Base-by-base conservation (phyloP, 2,888 invertebrate species). In the Physocephala rufipes region DNA sequence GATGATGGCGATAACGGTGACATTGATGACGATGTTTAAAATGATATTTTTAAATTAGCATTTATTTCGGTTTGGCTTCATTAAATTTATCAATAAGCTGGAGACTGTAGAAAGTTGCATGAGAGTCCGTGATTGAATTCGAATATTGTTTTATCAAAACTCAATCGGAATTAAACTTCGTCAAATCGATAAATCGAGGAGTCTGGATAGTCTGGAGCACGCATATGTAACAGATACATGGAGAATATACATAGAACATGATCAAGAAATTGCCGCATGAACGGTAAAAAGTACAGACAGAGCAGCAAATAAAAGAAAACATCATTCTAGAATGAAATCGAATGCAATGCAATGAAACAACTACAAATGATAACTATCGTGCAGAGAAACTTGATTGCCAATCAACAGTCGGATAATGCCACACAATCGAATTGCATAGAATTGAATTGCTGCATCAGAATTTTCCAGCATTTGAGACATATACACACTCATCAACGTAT, bases 361-460 rank as follows among this genome's bases (percentile, higher is more conserved):
- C 43, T n/a, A 30, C n/a, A 21, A 21, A 53, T 19, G 0, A 21
- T 13, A 21, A 53, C 21, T 1, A 26, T 0, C 26, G 2, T 5
- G 28, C 28, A 28, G 58, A 26, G 9, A 7, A 24, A 58, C 28
- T 58, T 58, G 58, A 58, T 58, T 58, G 58, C 53, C 53, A 21
- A 19, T 2, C 12, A 55, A 21, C 58, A 26, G 24, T 9, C 36
- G 36, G 9, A 36, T 36, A 36, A 36, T 24, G 58, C 58, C 24
- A 28, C 24, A 58, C 1, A 58, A 58, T 28, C 13, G 58, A 26
- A 58, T 58, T 58, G 58, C 43, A 45, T 63, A 45, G 58, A 26
- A 58, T 58, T 58, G 58, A 63, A 45, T 63, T 63, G 19, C 43
- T 47, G 63, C 45, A 47, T 26, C 55, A 26, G 7, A 63, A 15